Base-by-base conservation (phyloP, 2,888 invertebrate species). In the Unio pictorum region DNA sequence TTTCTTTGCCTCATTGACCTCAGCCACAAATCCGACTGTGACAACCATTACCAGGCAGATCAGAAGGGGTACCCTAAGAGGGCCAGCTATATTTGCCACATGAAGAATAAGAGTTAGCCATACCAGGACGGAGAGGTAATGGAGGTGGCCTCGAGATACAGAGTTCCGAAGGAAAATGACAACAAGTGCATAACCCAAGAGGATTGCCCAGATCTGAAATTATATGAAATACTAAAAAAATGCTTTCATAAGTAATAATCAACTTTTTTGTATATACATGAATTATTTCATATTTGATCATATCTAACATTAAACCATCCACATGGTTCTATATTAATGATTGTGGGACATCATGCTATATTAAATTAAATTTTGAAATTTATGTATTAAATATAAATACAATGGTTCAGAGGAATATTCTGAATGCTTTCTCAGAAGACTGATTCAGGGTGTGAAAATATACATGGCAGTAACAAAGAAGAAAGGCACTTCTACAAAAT, bases 31-130 rank as follows among this genome's bases (percentile, higher is more conserved):
- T 4, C 95, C 95, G 69, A 93, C 91, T 5, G 93, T 82, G 75
- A 93, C 93, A 68, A 95, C 91, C 5, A 92, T 87, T 91, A 95
- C 94, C 0, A 95, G 90, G 0, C 93, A 78, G 26, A 94, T 91
- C 88, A 96, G 95, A 26, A 94, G 92, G 63, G 94, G 93, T n/a
- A 95, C 93, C 89, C 95, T 94, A 59, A 95, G 92, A 1, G 94
- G 92, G 1, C 95, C 95, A 3, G 95, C 92, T 57, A 94, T 92
- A 80, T 94, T 94, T 62, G 95, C 94, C 18, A 94, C 83, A 86
- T 94, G 95, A 78, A 95, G 93, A 28, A 95, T 93, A 55, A 95
- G 90, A 6, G 95, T 91, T 20, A 95, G 90, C 96, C 96, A 97
- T 0, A 96, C 94, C 17, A 93, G 92, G 65, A 93, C 92, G 59